Evolutionary conservation across 2,888 invertebrate species (phyloP), one percentile per base, ranked within the genome.

Genomic region (Alloplasta piceator): DNA sequence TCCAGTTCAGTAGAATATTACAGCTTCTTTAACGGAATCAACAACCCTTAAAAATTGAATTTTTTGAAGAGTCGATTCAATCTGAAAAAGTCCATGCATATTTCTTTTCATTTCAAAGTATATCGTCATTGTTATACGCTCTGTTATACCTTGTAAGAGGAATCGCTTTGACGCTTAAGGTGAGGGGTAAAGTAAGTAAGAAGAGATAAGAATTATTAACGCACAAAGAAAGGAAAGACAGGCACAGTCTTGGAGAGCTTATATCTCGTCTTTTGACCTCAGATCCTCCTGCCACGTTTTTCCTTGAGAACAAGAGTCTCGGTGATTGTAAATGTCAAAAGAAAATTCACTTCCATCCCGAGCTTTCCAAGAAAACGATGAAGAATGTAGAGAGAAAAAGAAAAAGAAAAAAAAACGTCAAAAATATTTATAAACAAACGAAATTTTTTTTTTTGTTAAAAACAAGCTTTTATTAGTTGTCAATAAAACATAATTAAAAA

Each of bases 191-290:
- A 36, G 43, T 6, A 56, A 26, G 6, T 3, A 14, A 48, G 36
- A 7, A 50, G 48, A 64, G 52, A 70, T 70, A 64, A 38, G 70
- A 71, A 77, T 77, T 77, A 77, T 70, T 55, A 64, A 70, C 56
- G 39, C 46, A 70, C 46, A 46, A 39, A 39, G 10, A 10, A 41
- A 26, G 26, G 26, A n/a, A 61, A 48, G 61, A n/a, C 38, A 61
- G 43, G 63, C 26, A 26, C 6, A 56, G 36, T 46, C 9, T 68
- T 52, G 36, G 43, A 39, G 63, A 76, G 50, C 43, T 52, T 55
- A 76, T 46, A 46, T 61, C 55, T 63, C 12, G 36, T n/a, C 48
- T 46, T 48, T 36, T 26, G 36, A 6, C 10, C 36, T 36, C 26
- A 3, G 26, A 26, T 26, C 26, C 26, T n/a, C 43, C 48, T 48